phyloP scores from a whole-genome alignment of 2,888 invertebrate species.

The Trissolcus japonicus region DNA sequence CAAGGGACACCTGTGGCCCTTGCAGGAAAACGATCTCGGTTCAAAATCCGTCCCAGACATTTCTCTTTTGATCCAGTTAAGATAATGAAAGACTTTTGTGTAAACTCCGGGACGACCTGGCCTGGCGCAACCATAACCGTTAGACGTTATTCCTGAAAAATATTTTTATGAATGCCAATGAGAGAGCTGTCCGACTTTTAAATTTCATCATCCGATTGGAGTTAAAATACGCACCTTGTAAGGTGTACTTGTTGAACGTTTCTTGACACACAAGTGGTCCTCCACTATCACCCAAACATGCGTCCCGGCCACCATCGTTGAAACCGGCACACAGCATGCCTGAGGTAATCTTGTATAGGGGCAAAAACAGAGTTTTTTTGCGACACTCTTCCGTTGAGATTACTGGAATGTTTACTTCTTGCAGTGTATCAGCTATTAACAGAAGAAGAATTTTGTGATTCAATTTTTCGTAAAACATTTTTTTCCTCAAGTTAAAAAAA shows the following conservation, averaged over 20 bases:
- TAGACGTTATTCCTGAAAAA: slow-evolving; percentile 83
- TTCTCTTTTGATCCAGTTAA: slow-evolving; percentile 83
- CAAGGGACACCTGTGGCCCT: slow-evolving; percentile 85
- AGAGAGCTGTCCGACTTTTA: background rate
- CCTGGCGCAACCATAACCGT: slow-evolving; percentile 88
- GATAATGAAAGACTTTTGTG: slow-evolving; percentile 86
- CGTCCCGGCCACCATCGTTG: slow-evolving; percentile 87
- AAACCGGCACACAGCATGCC: slow-evolving; percentile 90
- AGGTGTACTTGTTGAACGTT: slow-evolving; percentile 71
- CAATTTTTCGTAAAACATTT: too few species aligned
- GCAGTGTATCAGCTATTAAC: slow-evolving; percentile 85
- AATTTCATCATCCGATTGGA: background rate
- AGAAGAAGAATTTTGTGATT: background rate
- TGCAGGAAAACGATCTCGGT: slow-evolving; percentile 75
- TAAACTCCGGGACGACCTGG: slow-evolving; percentile 88
- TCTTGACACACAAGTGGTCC: slow-evolving; percentile 88
- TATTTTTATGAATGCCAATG: background rate
- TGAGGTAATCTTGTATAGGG: slow-evolving; percentile 86
- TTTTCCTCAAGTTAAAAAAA: too few species aligned
- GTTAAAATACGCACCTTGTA: slow-evolving; percentile 65
- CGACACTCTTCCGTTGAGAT: slow-evolving; percentile 87
- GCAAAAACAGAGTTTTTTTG: slow-evolving; percentile 84
- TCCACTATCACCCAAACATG: slow-evolving; percentile 88
- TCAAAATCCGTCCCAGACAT: slow-evolving; percentile 71
- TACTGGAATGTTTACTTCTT: slow-evolving; percentile 88